Conservation (phyloP, 2,888 invertebrate species). For the Pherbina coryleti region DNA sequence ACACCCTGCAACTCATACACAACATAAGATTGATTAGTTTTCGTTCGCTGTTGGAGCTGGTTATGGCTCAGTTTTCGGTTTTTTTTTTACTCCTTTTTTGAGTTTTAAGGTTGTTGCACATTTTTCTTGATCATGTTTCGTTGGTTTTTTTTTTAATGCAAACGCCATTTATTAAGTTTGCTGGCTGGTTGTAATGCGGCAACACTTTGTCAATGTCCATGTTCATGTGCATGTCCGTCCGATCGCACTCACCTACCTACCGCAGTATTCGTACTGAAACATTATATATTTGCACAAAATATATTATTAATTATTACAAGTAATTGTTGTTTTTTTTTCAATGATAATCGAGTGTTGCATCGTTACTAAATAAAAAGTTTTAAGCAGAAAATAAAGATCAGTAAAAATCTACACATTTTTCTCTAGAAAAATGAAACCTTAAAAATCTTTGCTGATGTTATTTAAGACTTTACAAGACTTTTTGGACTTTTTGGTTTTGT, state of each 20-base stretch:
- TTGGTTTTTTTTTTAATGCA: conserved; percentile 35
- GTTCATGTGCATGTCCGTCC: not conserved
- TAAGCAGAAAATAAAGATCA: too few species aligned
- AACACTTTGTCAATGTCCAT: not conserved
- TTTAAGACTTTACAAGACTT: too few species aligned
- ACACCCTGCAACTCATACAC: conserved; percentile 43
- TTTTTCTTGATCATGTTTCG: conserved; percentile 62
- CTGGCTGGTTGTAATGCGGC: not conserved
- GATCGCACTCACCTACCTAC: conserved; percentile 4
- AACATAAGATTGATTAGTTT: conserved; percentile 50
- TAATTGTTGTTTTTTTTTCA: not conserved
- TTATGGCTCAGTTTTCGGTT: conserved; percentile 38
- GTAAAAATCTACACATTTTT: too few species aligned
- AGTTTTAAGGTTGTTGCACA: conserved; percentile 41
- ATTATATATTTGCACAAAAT: conserved; percentile 17
- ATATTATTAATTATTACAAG: conserved; percentile 27
- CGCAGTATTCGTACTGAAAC: conserved; percentile 6
- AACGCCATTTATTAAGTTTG: conserved; percentile 43
- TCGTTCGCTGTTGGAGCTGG: conserved; percentile 46
- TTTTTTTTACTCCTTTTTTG: conserved; percentile 41
- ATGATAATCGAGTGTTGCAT: not conserved
- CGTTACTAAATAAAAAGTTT: not conserved
- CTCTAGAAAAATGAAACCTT: too few species aligned
- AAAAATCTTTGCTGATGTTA: too few species aligned
- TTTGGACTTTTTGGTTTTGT: too few species aligned